phyloP scores from a whole-genome alignment of 2,113 vertebrate genomes.

The Otus sunia region DNA sequence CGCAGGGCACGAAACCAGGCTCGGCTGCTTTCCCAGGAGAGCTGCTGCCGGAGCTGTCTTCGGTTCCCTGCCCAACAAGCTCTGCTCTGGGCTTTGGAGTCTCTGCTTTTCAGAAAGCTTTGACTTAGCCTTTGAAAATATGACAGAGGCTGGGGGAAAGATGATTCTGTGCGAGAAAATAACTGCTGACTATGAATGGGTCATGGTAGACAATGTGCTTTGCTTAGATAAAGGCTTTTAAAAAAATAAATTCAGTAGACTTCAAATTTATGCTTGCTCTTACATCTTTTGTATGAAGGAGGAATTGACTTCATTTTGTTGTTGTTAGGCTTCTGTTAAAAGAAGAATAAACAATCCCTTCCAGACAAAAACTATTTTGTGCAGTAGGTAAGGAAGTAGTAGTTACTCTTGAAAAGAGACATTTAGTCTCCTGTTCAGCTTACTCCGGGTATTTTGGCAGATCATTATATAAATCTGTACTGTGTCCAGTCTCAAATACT shows the following conservation, averaged over 20 bases:
- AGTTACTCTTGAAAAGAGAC: not conserved
- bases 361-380: not conserved
- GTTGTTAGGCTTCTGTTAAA: not conserved
- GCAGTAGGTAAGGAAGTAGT: not conserved
- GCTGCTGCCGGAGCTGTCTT: not conserved
- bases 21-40: not conserved
- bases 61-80: fast-evolving
- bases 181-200: not conserved
- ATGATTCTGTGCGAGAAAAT: not conserved
- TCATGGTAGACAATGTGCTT: not conserved
- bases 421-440: not conserved
- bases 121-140: not conserved
- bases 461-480: fast-evolving
- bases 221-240: not conserved
- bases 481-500: not conserved
- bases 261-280: not conserved
- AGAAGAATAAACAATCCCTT: not conserved
- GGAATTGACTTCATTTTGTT: not conserved
- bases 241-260: not conserved
- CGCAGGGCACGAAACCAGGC: fast-evolving
- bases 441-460: not conserved
- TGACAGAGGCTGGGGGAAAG: not conserved
- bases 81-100: fast-evolving
- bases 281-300: not conserved
- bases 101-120: not conserved